These are phyloP conservation scores for Ardeotis arabs DNA, from an alignment of 2,113 vertebrate genomes.

Conservation along the genomic window DNA sequence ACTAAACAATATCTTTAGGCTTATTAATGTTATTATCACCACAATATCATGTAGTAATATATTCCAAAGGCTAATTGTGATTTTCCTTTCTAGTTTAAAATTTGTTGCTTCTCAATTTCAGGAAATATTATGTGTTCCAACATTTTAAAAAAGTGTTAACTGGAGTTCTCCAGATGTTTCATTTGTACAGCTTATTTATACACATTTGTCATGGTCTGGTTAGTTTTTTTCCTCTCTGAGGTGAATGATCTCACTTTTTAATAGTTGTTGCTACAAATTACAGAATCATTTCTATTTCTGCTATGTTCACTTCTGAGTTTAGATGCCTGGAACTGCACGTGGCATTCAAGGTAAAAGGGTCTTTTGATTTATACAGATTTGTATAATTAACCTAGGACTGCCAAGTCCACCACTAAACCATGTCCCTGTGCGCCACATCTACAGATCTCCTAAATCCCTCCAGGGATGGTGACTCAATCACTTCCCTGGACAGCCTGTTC, in stretches of 20 bases:
- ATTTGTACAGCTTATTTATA: not conserved
- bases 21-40: not conserved
- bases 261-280: not conserved
- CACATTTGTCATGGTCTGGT: not conserved
- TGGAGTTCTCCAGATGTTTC: not conserved
- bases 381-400: not conserved
- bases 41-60: accelerated
- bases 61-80: not conserved
- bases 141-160: not conserved
- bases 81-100: not conserved
- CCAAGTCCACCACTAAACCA: too few species aligned
- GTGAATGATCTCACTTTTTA: not conserved
- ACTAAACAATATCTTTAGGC: not conserved
- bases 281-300: not conserved
- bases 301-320: not conserved
- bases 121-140: not conserved
- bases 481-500: too few species aligned
- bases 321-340: not conserved
- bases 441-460: too few species aligned
- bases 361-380: not conserved
- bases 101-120: not conserved
- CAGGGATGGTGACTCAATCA: too few species aligned
- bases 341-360: not conserved
- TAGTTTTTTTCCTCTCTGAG: not conserved
- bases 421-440: too few species aligned